Percentiles rank a stretch among this genome's conserved stretches.
These are phyloP conservation scores for Triplophysa yarkandensis DNA, from an alignment of 2,797 vertebrate species.

Conservation along the genomic window DNA sequence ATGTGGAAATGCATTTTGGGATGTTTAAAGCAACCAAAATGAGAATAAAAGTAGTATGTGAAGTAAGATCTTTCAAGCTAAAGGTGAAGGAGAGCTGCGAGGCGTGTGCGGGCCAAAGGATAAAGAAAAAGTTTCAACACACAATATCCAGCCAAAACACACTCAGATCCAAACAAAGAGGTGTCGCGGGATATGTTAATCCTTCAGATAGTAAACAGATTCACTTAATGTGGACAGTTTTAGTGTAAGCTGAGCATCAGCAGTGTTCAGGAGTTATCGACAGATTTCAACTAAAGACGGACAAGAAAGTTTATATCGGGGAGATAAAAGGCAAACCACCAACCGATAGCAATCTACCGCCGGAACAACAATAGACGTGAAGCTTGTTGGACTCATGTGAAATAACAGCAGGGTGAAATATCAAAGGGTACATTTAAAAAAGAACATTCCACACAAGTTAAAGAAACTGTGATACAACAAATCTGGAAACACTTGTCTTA, in stretches of 20 bases:
- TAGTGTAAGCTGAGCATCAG: constrained; percentile 21
- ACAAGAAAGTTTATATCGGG: constrained; percentile 24
- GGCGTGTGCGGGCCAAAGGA: background rate
- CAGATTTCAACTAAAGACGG: constrained; percentile 23
- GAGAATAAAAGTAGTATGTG: constrained; percentile 6
- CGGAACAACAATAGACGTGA: constrained; percentile 23
- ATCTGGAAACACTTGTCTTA: too few relatives aligned
- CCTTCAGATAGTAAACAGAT: constrained; percentile 31
- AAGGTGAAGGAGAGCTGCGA: constrained; percentile 3
- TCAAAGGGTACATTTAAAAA: background rate
- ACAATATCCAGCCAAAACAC: background rate
- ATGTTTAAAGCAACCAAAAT: background rate
- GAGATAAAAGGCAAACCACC: constrained; percentile 17
- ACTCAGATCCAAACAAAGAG: background rate
- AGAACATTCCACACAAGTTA: too few relatives aligned
- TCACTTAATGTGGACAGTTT: constrained; percentile 36
- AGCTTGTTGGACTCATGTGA: constrained; percentile 30
- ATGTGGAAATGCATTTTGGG: constrained; percentile 26
- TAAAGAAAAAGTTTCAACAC: background rate
- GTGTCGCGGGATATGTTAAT: constrained; percentile 7
- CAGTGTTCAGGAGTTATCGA: constrained; percentile 26
- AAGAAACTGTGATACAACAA: too few relatives aligned
- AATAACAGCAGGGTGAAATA: constrained; percentile 39
- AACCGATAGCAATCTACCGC: constrained; percentile 7
- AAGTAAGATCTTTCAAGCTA: background rate